These are phyloP conservation scores for Nomada ferruginata DNA, from an alignment of 2,888 invertebrate genomes.

Conservation along the genomic window DNA sequence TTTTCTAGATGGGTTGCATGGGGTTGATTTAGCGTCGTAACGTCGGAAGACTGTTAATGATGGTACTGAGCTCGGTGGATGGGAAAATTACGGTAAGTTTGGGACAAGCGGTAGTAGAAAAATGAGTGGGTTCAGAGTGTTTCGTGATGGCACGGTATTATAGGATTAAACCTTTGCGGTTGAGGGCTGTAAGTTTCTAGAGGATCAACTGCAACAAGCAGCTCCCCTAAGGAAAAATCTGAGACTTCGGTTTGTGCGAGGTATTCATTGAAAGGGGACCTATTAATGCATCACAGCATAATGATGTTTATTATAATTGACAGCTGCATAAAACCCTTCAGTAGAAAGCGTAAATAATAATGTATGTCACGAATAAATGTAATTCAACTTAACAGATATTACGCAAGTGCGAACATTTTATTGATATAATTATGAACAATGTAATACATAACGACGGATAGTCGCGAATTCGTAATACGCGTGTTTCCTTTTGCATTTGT, in stretches of 20 bases:
- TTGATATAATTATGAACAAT: not conserved
- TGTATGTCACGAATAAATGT: too few relatives aligned
- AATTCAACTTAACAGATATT: too few relatives aligned
- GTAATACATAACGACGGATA: not conserved
- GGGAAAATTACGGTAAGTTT: constrained; percentile 10
- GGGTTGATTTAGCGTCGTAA: not conserved
- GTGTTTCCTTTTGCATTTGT: too few relatives aligned
- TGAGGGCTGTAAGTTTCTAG: not conserved
- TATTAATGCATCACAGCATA: not conserved
- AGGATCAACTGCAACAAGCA: not conserved
- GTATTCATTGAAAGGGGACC: too few relatives aligned
- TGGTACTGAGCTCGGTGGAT: not conserved
- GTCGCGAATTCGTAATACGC: too few relatives aligned
- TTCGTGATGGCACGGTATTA: constrained; percentile 20
- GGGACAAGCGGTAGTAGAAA: constrained; percentile 4
- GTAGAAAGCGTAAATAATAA: too few relatives aligned
- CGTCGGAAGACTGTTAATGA: not conserved
- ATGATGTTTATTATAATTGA: too few relatives aligned
- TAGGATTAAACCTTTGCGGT: constrained; percentile 29
- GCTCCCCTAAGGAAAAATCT: not conserved
- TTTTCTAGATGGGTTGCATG: not conserved
- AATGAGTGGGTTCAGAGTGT: constrained; percentile 12
- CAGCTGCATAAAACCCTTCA: too few relatives aligned
- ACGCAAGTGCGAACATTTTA: not conserved
- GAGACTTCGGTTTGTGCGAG: not conserved